Evolutionary conservation across 2,113 vertebrate species (phyloP).

Genomic region (Dermatemys mawii): DNA sequence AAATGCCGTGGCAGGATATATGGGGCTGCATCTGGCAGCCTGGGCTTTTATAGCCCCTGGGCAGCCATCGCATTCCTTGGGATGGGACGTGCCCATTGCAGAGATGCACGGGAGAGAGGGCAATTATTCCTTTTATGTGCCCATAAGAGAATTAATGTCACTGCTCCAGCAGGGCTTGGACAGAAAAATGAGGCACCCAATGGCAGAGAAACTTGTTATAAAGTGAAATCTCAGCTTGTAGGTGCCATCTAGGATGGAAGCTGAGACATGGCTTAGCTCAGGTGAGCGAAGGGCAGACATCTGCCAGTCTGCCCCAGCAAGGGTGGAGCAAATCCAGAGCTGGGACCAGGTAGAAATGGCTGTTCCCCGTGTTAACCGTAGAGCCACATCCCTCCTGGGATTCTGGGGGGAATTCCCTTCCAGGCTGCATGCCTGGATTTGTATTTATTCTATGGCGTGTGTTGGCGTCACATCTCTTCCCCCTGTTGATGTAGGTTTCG

Average conservation of each 20-base stretch:
- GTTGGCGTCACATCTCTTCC: too few relatives aligned
- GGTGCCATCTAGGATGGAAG: background rate
- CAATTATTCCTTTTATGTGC: accelerated
- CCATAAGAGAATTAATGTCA: background rate
- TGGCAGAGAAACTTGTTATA: background rate
- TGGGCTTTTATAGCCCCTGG: background rate
- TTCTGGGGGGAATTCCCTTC: background rate
- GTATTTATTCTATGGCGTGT: too few relatives aligned
- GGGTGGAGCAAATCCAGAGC: background rate
- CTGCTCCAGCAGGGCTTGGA: background rate
- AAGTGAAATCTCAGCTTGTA: background rate
- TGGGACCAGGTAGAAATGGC: accelerated
- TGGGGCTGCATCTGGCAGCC: background rate
- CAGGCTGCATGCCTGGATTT: background rate
- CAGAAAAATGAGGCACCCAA: background rate
- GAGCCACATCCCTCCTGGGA: background rate
- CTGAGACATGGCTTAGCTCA: background rate
- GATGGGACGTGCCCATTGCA: accelerated
- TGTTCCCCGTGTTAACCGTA: too few relatives aligned
- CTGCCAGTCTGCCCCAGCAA: background rate
- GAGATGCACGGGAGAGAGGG: background rate
- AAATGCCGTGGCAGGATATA: background rate
- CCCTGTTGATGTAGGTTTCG: too few relatives aligned
- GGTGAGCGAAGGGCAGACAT: background rate
- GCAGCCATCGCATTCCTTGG: background rate